phyloP scores from a whole-genome alignment of 2,888 invertebrate genomes.

The Epinotia nisella region DNA sequence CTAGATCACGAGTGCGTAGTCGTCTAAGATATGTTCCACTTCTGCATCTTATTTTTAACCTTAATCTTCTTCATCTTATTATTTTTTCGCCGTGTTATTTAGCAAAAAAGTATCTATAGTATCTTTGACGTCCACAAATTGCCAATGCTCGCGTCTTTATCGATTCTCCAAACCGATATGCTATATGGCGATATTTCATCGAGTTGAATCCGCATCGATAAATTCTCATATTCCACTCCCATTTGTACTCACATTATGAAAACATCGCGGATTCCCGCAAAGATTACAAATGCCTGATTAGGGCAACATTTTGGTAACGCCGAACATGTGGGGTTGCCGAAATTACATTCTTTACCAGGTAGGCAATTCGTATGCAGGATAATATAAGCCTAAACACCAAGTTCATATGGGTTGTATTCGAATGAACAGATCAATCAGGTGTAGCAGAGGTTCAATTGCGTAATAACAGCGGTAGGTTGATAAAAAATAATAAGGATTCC shows the following conservation, averaged over 20 bases:
- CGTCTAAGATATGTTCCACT: background rate
- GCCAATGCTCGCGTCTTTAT: background rate
- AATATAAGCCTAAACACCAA: conserved; percentile 14
- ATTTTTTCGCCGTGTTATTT: too few species aligned
- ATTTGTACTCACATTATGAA: conserved; percentile 41
- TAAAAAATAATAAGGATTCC: conserved; percentile 27
- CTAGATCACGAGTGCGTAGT: background rate
- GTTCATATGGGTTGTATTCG: conserved; percentile 7
- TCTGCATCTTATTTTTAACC: too few species aligned
- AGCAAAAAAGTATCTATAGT: background rate
- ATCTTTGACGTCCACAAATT: background rate
- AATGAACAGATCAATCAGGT: conserved; percentile 5
- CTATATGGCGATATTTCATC: conserved; percentile 19
- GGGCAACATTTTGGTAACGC: conserved; percentile 35
- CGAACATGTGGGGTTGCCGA: conserved; percentile 35
- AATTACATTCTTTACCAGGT: conserved; percentile 39
- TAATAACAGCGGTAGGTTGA: conserved; percentile 22
- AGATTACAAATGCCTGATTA: conserved; percentile 45
- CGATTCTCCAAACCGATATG: conserved; percentile 22
- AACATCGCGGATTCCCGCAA: conserved; percentile 38
- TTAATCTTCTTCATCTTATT: too few species aligned
- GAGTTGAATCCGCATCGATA: conserved; percentile 17
- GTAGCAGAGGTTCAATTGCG: conserved; percentile 34
- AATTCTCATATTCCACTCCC: conserved; percentile 22
- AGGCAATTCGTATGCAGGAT: conserved; percentile 5